Evolutionary conservation across 35 echinoderm and acorn worm species (phyloP), one percentile per base, ranked within the genome.

Genomic region (Ophiothrix spiculata): DNA sequence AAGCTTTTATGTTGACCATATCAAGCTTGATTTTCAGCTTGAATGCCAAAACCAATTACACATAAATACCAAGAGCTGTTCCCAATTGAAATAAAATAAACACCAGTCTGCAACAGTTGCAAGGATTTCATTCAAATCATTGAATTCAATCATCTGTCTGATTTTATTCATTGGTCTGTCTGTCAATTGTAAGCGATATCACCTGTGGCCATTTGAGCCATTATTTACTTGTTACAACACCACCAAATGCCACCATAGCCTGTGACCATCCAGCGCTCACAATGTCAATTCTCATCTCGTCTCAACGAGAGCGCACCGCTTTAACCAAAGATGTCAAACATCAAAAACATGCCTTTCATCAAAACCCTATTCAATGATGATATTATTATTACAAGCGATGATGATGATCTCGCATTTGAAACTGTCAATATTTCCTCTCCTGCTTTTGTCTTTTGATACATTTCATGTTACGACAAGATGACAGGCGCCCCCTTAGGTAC

Each of bases 321-420:
- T n/a, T n/a, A n/a, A n/a, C n/a, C n/a, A n/a, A n/a, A n/a, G 29
- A 69, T 28, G 60, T 69, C 60, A 69, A 69, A 69, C 60, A 69
- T 69, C 60, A 69, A 69, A 69, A 69, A 69, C 60, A 69, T 69
- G 60, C 60, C 29, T 69, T 69, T n/a, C n/a, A n/a, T n/a, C n/a
- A n/a, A n/a, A n/a, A n/a, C n/a, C 42, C 42, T 28, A 28, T 69
- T 28, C 29, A 25, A 25, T 69, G 60, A 10, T 69, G 60, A 69
- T 69, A 69, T 69, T 69, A 69, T 69, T 69, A 69, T 69, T 69
- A 69, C 60, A 69, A n/a, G n/a, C n/a, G n/a, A 28, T 69, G 60
- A 69, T 69, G 60, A 69, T 69, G 60, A 69, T 69, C 60, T 69
- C 60, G 60, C 60, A 69, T 69, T 69, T 6, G 60, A 15, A 69